phyloP scores from a whole-genome alignment of 2,797 vertebrate genomes.

The Hypotaenidia okinawae region DNA sequence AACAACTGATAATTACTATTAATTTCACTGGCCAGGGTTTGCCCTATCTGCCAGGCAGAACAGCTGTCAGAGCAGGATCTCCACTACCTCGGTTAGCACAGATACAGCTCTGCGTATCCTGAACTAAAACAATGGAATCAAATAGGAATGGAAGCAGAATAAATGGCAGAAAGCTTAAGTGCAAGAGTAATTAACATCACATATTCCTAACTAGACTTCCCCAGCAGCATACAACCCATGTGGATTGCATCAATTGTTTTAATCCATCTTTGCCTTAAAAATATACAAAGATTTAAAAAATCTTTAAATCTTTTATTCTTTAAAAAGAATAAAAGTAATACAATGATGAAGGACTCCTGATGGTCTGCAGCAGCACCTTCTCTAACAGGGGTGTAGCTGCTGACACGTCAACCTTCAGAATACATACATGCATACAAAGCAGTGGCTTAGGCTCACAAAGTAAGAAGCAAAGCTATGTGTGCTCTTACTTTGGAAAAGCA shows the following conservation, averaged over 20 bases:
- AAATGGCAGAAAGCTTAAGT: background rate
- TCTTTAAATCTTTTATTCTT: too few relatives aligned
- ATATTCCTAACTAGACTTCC: background rate
- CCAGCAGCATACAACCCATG: background rate
- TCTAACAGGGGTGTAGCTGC: background rate
- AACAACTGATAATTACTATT: background rate
- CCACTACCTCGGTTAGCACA: background rate
- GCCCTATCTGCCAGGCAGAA: background rate
- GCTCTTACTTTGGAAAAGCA: background rate
- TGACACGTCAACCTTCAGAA: background rate
- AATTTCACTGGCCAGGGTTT: background rate
- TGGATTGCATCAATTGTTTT: background rate
- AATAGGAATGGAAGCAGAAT: slow-evolving; percentile 9
- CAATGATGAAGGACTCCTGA: background rate
- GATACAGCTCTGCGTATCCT: background rate
- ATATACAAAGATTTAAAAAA: background rate
- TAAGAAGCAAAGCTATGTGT: background rate
- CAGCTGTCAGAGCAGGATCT: background rate
- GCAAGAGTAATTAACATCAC: background rate
- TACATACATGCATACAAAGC: background rate
- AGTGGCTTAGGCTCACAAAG: background rate
- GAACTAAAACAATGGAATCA: slow-evolving; percentile 1
- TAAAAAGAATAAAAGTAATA: background rate
- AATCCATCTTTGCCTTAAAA: background rate
- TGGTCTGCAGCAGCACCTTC: background rate